Percentiles rank a stretch among this genome's conserved stretches.
Conservation (phyloP, 2,888 invertebrate species). For the Plagiodera versicolora region DNA sequence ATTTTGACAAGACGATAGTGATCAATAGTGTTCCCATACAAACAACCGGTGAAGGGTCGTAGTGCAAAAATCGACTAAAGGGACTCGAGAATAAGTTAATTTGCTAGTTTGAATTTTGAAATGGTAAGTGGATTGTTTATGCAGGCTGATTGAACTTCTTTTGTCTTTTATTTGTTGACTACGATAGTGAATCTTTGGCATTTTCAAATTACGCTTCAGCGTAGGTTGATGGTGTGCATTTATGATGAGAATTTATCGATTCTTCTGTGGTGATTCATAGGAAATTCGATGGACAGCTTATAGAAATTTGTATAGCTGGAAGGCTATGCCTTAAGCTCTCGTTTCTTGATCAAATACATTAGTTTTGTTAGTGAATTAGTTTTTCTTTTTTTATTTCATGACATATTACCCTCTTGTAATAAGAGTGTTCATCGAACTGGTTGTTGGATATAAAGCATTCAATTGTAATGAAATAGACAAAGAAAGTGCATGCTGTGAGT, state of each 20-base stretch:
- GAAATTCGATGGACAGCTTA: background rate
- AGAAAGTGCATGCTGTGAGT: no score
- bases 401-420: no score
- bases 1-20: background rate
- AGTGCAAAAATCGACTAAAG: background rate
- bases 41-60: background rate
- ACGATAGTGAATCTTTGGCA: background rate
- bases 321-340: background rate
- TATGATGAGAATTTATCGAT: background rate
- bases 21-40: background rate
- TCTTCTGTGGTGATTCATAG: background rate
- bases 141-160: background rate
- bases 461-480: no score
- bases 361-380: no score
- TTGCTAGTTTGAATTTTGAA: background rate
- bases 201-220: no score
- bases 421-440: no score
- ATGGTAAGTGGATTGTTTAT: background rate
- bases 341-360: no score
- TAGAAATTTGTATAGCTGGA: background rate
- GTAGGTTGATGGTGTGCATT: background rate
- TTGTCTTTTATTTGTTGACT: background rate
- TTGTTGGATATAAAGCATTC: no score
- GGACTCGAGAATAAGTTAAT: no score
- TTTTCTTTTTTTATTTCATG: no score